These are phyloP conservation scores for Sialis lutaria DNA, from an alignment of 2,888 invertebrate genomes.

Conservation along the genomic window DNA sequence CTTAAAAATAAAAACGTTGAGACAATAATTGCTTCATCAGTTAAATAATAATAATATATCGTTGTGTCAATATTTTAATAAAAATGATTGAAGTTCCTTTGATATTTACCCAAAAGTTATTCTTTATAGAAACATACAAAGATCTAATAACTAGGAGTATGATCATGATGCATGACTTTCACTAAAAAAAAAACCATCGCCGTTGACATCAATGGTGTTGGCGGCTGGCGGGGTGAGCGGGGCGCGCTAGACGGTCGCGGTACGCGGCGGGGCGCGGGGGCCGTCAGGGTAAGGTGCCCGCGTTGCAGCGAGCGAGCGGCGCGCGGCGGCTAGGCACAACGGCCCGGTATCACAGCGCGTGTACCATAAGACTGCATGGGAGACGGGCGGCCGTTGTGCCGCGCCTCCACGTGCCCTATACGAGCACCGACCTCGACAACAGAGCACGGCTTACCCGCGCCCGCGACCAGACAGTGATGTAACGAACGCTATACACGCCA, in stretches of 20 bases:
- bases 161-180: too few species aligned
- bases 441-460: conserved; percentile 29
- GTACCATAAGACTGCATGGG: not conserved
- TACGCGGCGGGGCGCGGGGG: not conserved
- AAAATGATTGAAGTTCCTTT: too few species aligned
- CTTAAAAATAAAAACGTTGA: too few species aligned
- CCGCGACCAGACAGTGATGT: not conserved
- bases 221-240: not conserved
- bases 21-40: too few species aligned
- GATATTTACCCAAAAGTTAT: too few species aligned
- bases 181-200: too few species aligned
- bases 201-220: too few species aligned
- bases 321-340: conserved; percentile 4
- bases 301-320: conserved; percentile 3
- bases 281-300: not conserved
- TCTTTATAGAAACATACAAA: too few species aligned
- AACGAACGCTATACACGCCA: not conserved
- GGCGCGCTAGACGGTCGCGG: not conserved
- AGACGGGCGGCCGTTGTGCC: conserved; percentile 3
- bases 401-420: conserved; percentile 10
- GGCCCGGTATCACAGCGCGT: conserved; percentile 1
- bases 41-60: too few species aligned
- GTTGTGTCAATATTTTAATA: too few species aligned
- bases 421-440: conserved; percentile 47
- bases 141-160: too few species aligned